Conservation (phyloP, 2,888 invertebrate genomes). For the Caenorhabditis virilis region DNA sequence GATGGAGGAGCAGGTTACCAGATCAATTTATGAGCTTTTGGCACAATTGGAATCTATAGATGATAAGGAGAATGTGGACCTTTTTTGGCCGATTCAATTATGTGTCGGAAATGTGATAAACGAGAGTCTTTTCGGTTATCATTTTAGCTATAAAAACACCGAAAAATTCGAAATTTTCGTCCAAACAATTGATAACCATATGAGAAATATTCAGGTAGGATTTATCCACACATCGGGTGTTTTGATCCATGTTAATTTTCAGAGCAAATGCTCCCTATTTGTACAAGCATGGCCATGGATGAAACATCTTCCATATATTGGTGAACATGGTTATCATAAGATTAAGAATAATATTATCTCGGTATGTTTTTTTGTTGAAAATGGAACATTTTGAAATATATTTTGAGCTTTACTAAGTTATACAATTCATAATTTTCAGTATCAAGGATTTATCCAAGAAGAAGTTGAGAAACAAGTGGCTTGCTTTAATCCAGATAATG, state of each 20-base stretch:
- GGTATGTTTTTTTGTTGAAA: too few relatives aligned
- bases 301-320: constrained; percentile 30
- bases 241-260: not conserved
- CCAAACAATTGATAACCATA: constrained; percentile 8
- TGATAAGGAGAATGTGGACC: constrained; percentile 16
- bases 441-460: constrained; percentile 17
- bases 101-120: constrained; percentile 55
- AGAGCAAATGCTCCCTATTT: not conserved
- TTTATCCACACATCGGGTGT: not conserved
- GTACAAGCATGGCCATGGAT: constrained; percentile 25
- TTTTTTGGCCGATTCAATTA: constrained; percentile 47
- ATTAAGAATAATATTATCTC: constrained; percentile 14
- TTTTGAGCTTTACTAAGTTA: not conserved
- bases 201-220: constrained; percentile 5
- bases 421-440: constrained; percentile 9
- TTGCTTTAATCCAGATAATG: constrained; percentile 15
- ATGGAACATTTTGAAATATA: not conserved
- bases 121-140: constrained; percentile 47
- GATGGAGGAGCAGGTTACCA: constrained; percentile 47
- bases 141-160: constrained; percentile 31
- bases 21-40: constrained; percentile 25
- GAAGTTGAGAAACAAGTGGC: constrained; percentile 23
- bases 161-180: constrained; percentile 39
- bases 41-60: constrained; percentile 14
- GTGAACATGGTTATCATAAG: constrained; percentile 17